Percentiles rank a stretch among this genome's conserved stretches.
phyloP scores from a whole-genome alignment of 2,797 vertebrate genomes.

The Dipus sagitta region DNA sequence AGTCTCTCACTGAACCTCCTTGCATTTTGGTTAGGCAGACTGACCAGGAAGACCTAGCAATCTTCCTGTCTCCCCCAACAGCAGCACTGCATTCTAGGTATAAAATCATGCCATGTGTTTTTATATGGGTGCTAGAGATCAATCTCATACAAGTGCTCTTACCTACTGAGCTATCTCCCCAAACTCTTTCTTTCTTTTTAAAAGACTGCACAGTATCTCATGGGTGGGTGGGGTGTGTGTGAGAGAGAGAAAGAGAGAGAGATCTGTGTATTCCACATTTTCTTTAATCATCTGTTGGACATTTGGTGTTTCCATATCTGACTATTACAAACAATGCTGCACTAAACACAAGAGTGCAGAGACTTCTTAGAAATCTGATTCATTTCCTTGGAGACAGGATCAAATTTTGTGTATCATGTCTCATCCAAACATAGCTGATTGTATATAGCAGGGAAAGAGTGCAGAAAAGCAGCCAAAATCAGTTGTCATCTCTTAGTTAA shows the following conservation, averaged over 20 bases:
- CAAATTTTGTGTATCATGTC: neutral
- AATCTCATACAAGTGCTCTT: too few relatives aligned
- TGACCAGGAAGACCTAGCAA: too few relatives aligned
- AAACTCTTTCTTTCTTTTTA: neutral
- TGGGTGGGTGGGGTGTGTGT: neutral
- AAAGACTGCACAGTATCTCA: neutral
- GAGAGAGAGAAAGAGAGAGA: too few relatives aligned
- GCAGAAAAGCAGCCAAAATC: neutral
- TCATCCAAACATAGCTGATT: neutral
- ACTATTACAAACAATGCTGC: neutral
- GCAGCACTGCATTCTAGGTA: too few relatives aligned
- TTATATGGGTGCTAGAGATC: too few relatives aligned
- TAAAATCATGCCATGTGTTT: too few relatives aligned
- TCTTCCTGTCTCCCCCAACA: too few relatives aligned
- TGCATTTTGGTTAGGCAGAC: too few relatives aligned
- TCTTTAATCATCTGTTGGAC: neutral
- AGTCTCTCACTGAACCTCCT: too few relatives aligned
- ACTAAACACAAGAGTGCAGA: neutral
- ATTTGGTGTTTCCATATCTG: neutral
- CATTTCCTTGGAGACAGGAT: neutral
- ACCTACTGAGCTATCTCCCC: too few relatives aligned
- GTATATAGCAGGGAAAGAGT: neutral
- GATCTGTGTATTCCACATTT: neutral
- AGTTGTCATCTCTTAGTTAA: neutral
- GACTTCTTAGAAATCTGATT: conserved; percentile 2